phyloP scores from a whole-genome alignment of 2,888 invertebrate genomes.

The Drosophila mulleri region DNA sequence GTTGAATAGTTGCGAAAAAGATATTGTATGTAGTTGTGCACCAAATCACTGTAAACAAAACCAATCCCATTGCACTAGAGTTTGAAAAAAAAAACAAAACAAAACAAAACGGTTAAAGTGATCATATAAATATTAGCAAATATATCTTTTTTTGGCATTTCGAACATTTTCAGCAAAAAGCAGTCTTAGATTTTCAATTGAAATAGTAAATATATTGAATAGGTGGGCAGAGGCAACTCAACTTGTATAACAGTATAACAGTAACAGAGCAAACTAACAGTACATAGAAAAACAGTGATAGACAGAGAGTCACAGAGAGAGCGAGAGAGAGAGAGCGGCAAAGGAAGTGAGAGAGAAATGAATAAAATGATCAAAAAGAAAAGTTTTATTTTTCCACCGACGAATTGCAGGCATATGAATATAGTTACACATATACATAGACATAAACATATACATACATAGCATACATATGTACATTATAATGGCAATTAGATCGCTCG shows the following conservation, averaged over 20 bases:
- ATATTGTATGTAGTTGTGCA: conserved; percentile 66
- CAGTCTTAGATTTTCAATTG: not conserved
- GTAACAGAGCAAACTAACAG: conserved; percentile 22
- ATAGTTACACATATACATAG: conserved; percentile 32
- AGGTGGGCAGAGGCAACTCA: conserved; percentile 3
- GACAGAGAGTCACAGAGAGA: not conserved
- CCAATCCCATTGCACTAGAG: conserved; percentile 9
- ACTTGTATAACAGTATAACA: conserved; percentile 12
- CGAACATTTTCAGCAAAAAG: too few relatives aligned
- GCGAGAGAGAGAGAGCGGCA: not conserved
- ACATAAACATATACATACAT: conserved; percentile 25
- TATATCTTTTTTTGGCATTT: conserved; percentile 12
- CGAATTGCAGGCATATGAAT: conserved; percentile 56
- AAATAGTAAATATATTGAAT: conserved; percentile 2
- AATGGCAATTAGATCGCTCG: conserved; percentile 47
- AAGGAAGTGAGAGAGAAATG: not conserved
- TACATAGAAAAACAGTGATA: conserved; percentile 13
- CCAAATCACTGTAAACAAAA: conserved; percentile 22
- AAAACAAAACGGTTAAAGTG: conserved; percentile 14
- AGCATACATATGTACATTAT: conserved; percentile 5
- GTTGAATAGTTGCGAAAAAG: conserved; percentile 55
- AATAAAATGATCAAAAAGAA: conserved; percentile 29
- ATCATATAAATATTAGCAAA: conserved; percentile 25
- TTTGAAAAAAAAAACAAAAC: conserved; percentile 22
- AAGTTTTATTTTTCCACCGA: conserved; percentile 70